phyloP scores from a whole-genome alignment of 2,888 invertebrate species.

The Pseudolycoriella hygida region DNA sequence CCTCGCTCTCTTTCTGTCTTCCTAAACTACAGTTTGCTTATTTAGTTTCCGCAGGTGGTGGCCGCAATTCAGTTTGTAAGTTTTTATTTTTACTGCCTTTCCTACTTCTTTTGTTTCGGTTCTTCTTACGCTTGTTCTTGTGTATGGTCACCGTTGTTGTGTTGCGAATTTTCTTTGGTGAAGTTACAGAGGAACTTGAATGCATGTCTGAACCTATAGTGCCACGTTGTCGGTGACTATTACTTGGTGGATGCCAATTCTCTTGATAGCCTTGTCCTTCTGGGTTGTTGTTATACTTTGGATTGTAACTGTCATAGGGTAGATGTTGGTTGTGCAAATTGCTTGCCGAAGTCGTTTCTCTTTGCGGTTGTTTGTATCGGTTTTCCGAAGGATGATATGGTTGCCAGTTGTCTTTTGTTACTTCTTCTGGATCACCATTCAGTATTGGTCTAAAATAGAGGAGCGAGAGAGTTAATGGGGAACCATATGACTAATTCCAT shows the following conservation, averaged over 20 bases:
- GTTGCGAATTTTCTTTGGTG: slow-evolving; percentile 10
- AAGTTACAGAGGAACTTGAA: slow-evolving; percentile 5
- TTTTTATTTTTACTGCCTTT: not conserved
- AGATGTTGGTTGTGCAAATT: slow-evolving; percentile 10
- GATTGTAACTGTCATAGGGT: slow-evolving; percentile 25
- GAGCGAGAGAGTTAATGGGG: no score
- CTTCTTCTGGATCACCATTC: not conserved
- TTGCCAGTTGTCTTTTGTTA: slow-evolving; percentile 12
- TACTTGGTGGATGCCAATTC: slow-evolving; percentile 15
- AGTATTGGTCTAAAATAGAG: not conserved
- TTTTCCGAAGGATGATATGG: slow-evolving; percentile 15
- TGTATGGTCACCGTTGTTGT: no score
- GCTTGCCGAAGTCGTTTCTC: no score
- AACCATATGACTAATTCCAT: no score
- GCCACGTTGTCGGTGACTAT: not conserved
- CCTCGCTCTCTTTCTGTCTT: no score
- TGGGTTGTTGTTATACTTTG: slow-evolving; percentile 27
- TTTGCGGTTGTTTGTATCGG: no score
- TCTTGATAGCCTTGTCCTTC: slow-evolving; percentile 28
- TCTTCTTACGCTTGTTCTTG: not conserved
- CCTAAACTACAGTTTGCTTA: no score
- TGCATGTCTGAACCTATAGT: slow-evolving; percentile 2
- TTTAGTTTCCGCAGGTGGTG: not conserved
- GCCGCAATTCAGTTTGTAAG: slow-evolving; percentile 1
- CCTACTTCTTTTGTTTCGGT: not conserved